These are phyloP conservation scores for Drosophila mojavensis DNA, from an alignment of 1,140 invertebrate species.

Conservation along the genomic window DNA sequence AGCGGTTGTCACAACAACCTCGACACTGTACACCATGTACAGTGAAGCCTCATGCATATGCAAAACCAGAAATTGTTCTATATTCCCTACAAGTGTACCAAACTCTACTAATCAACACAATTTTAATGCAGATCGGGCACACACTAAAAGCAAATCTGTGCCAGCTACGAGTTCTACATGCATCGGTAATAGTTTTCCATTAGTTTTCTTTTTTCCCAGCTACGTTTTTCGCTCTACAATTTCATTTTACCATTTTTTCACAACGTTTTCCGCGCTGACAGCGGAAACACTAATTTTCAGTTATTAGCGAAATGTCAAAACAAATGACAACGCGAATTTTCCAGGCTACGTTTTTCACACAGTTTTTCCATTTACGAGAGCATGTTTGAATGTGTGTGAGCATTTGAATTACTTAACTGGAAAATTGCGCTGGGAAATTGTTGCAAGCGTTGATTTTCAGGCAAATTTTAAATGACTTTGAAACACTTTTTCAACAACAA, in stretches of 20 bases:
- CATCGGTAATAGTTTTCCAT: not conserved
- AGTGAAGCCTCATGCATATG: conserved; percentile 64
- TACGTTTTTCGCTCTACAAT: not conserved
- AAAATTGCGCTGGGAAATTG: not conserved
- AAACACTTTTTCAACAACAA: not conserved
- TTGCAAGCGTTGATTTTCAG: conserved; percentile 1
- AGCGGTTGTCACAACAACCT: conserved; percentile 9
- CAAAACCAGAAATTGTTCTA: conserved; percentile 40
- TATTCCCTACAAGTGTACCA: conserved; percentile 48
- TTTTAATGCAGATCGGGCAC: conserved; percentile 26
- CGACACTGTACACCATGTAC: conserved; percentile 14
- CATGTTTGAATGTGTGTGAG: not conserved
- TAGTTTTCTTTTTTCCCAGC: conserved; percentile 10
- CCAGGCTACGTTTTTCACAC: conserved; percentile 11
- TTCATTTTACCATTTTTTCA: conserved; percentile 5
- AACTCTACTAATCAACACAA: conserved; percentile 68
- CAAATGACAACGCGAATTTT: conserved; percentile 62
- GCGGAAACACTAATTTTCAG: conserved; percentile 66
- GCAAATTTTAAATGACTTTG: not conserved
- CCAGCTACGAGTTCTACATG: not conserved
- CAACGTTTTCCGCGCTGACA: conserved; percentile 39
- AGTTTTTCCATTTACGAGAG: conserved; percentile 8
- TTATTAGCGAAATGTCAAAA: conserved; percentile 77
- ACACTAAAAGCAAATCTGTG: not conserved
- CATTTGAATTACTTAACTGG: not conserved